Percentiles rank a stretch among this genome's conserved stretches.
Conservation (phyloP, 2,797 vertebrate species). For the Megalops cyprinoides region DNA sequence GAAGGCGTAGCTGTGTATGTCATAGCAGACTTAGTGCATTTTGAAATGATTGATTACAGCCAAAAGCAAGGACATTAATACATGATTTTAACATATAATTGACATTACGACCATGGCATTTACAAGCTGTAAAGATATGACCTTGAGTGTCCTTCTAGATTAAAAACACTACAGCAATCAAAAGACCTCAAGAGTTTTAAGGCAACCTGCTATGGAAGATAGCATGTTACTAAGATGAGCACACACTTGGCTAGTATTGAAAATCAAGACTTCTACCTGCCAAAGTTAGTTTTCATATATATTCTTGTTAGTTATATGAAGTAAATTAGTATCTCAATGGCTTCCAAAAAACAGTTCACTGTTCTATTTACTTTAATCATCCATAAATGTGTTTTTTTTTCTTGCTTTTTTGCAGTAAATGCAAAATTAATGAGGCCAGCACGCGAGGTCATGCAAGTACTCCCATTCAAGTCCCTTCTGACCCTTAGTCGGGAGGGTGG, state of each 20-base stretch:
- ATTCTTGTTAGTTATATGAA: slow-evolving; percentile 35
- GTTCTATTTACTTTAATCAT: slow-evolving; percentile 18
- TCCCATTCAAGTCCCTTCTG: slow-evolving; percentile 36
- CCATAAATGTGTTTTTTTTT: slow-evolving; percentile 15
- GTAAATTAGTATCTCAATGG: slow-evolving; percentile 32
- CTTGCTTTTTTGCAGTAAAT: slow-evolving; percentile 28
- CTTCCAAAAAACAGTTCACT: slow-evolving; percentile 28
- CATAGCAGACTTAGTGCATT: slow-evolving; percentile 24
- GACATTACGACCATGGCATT: slow-evolving; percentile 24
- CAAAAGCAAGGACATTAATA: slow-evolving; percentile 30
- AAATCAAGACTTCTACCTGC: slow-evolving; percentile 28
- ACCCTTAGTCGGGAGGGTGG: slow-evolving; percentile 46
- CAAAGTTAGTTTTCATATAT: slow-evolving; percentile 33
- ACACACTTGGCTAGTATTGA: slow-evolving; percentile 17
- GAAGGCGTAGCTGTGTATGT: slow-evolving; percentile 19
- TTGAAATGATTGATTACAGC: slow-evolving; percentile 37
- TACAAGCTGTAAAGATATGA: slow-evolving; percentile 28
- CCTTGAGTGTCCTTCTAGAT: slow-evolving; percentile 9
- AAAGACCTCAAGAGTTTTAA: slow-evolving; percentile 29
- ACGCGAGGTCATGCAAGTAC: slow-evolving; percentile 20
- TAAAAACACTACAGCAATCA: slow-evolving; percentile 26
- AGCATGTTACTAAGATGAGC: slow-evolving; percentile 24
- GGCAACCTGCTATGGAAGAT: slow-evolving; percentile 28
- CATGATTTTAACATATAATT: slow-evolving; percentile 13
- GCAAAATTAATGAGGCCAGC: slow-evolving; percentile 34